Evolutionary conservation across 2,888 invertebrate genomes (phyloP).

Genomic region (Bedellia somnulentella): DNA sequence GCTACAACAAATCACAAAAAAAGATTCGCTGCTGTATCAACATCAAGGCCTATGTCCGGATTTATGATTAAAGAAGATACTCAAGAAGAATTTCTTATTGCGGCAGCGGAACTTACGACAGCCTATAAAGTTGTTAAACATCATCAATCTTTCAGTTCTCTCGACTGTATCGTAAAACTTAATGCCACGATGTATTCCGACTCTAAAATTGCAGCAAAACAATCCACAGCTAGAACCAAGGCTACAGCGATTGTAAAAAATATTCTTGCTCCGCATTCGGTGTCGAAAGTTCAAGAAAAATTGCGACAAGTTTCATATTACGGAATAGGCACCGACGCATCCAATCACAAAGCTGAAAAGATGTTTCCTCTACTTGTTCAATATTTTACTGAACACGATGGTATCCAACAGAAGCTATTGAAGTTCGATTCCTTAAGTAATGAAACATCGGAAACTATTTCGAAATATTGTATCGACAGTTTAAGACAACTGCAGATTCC

Average conservation of each 20-base stretch:
- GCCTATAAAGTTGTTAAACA: not conserved
- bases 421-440: not conserved
- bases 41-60: not conserved
- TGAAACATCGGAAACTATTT: not conserved
- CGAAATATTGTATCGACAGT: not conserved
- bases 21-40: not conserved
- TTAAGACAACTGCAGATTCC: not conserved
- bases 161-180: not conserved
- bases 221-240: not conserved
- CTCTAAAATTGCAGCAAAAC: not conserved
- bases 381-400: not conserved
- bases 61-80: not conserved
- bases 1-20: not conserved
- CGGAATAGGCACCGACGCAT: not conserved
- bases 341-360: not conserved
- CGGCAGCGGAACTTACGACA: not conserved
- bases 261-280: not conserved
- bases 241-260: not conserved
- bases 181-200: not conserved
- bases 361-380: not conserved
- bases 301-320: not conserved
- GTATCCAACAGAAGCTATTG: not conserved
- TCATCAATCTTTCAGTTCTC: not conserved
- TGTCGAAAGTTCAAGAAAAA: not conserved
- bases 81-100: too few relatives aligned